Percentiles rank a stretch among this genome's conserved stretches.
Conservation (phyloP, 2,113 vertebrate species). For the Cisticola juncidis region DNA sequence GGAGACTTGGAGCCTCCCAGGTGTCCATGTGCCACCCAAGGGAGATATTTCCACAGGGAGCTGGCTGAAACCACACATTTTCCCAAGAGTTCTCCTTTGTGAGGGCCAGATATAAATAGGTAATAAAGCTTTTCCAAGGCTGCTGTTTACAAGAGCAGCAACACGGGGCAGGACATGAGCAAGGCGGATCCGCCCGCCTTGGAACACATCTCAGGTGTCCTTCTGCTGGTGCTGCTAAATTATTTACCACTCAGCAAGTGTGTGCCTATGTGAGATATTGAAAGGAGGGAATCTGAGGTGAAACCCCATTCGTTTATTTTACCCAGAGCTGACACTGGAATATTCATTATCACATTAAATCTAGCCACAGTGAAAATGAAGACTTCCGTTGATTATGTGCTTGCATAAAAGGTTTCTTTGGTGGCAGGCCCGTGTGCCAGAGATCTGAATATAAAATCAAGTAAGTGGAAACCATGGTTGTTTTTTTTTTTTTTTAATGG, state of each 20-base stretch:
- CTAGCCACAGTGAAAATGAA: constrained; percentile 1
- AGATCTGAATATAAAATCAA: constrained; percentile 29
- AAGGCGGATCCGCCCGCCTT: not conserved
- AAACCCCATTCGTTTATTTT: constrained; percentile 35
- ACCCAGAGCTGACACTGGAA: constrained; percentile 37
- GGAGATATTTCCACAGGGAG: not conserved
- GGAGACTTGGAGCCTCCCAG: not conserved
- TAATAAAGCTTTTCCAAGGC: not conserved
- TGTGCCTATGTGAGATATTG: not conserved
- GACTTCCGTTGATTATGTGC: constrained; percentile 30
- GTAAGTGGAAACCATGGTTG: constrained; percentile 5
- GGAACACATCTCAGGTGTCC: not conserved
- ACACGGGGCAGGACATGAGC: not conserved
- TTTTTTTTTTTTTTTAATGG: not conserved
- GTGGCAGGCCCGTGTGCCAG: not conserved
- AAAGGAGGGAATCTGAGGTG: constrained; percentile 46
- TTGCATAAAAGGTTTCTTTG: constrained; percentile 13
- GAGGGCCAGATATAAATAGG: not conserved
- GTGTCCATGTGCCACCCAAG: not conserved
- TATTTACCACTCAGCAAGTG: not conserved
- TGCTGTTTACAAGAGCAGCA: constrained; percentile 35
- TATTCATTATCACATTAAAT: constrained; percentile 60
- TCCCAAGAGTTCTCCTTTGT: not conserved
- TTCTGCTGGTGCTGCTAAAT: constrained; percentile 36
- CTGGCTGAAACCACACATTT: not conserved